Percentiles rank a stretch among this genome's conserved stretches.
phyloP scores from a whole-genome alignment of 2,888 invertebrate genomes.

The Ashinkailepas kermadecensis region DNA sequence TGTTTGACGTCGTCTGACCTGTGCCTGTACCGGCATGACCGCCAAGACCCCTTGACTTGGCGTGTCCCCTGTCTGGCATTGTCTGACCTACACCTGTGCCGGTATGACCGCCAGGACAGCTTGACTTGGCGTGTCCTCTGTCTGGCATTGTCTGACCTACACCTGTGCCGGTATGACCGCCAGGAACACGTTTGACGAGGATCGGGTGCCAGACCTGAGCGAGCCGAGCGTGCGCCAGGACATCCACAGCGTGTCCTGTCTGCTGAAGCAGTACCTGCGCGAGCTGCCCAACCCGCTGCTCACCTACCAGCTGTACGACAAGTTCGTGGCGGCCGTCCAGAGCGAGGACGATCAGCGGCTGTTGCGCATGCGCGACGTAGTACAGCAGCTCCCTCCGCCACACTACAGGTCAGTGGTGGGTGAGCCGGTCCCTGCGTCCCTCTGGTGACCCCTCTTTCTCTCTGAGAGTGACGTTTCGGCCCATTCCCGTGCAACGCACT shows the following conservation, averaged over 20 bases:
- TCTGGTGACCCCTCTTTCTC: no score
- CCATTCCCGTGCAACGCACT: no score
- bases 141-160: no score
- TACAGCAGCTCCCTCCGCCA: conserved; percentile 91
- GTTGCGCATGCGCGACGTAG: conserved; percentile 76
- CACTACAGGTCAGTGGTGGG: conserved; percentile 70
- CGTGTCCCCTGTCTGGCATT: no score
- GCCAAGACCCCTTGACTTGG: no score
- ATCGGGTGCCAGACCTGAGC: conserved; percentile 67
- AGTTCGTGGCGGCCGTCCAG: conserved; percentile 85
- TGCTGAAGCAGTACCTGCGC: conserved; percentile 95
- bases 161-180: conserved; percentile 25
- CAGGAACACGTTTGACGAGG: conserved; percentile 77
- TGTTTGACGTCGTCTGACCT: no score
- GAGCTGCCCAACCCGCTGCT: conserved; percentile 96
- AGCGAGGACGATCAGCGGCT: conserved; percentile 53
- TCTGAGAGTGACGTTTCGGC: no score
- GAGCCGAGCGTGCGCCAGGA: conserved; percentile 59
- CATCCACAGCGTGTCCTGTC: conserved; percentile 91
- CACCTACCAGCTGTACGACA: conserved; percentile 93
- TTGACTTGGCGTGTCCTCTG: no score
- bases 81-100: no score
- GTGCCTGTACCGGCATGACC: no score
- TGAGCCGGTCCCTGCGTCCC: no score
- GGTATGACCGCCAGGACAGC: no score